phyloP scores from a whole-genome alignment of 2,888 invertebrate species.

The Hermaeophaga mercurialis region DNA sequence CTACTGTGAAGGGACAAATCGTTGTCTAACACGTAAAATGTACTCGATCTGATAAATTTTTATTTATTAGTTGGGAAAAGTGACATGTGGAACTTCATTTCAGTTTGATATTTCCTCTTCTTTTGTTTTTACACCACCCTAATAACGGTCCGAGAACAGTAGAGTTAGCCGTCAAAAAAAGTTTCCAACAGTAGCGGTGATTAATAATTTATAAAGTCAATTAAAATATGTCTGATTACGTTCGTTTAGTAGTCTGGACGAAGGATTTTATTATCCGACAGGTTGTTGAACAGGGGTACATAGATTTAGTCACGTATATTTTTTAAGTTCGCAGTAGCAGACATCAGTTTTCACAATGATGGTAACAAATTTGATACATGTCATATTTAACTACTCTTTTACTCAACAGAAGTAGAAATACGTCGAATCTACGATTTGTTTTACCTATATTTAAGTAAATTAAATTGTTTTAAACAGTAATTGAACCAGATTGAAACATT shows the following conservation, averaged over 20 bases:
- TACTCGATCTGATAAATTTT: conserved; percentile 27
- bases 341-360: no score
- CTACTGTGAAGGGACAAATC: conserved; percentile 24
- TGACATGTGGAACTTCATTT: conserved; percentile 42
- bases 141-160: conserved; percentile 33
- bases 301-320: conserved; percentile 10
- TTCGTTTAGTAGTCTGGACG: conserved; percentile 14
- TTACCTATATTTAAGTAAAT: no score
- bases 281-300: conserved; percentile 9
- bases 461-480: no score
- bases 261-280: conserved; percentile 9
- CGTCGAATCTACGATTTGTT: no score
- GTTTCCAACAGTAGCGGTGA: conserved; percentile 3
- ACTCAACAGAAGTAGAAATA: no score
- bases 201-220: conserved; percentile 22
- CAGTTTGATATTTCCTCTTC: conserved; percentile 37
- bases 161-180: conserved; percentile 8
- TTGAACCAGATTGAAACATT: no score
- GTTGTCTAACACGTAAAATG: conserved; percentile 25
- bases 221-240: conserved; percentile 17
- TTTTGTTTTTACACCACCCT: conserved; percentile 44
- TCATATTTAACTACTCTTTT: no score
- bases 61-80: conserved; percentile 40
- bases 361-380: no score
- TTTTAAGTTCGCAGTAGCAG: no score